These are phyloP conservation scores for Drosophila ironensis DNA, from an alignment of 1,140 invertebrate species.

Conservation along the genomic window DNA sequence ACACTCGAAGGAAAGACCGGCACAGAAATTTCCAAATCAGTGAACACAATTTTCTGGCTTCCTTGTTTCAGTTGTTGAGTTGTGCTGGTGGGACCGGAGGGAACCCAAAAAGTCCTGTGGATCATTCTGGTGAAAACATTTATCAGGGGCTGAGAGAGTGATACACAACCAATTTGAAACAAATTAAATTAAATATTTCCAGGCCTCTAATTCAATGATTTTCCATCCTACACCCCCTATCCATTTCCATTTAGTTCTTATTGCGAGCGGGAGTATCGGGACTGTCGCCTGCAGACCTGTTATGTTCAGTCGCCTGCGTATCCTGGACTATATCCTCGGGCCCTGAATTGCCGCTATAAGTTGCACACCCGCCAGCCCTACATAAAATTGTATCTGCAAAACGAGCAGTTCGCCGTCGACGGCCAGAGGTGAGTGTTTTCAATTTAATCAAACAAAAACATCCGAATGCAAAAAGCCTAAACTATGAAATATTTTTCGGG, in stretches of 20 bases:
- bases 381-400: slow-evolving; percentile 95
- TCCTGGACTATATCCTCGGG: slow-evolving; percentile 94
- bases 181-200: slow-evolving; percentile 64
- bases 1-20: neutral
- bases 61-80: slow-evolving; percentile 48
- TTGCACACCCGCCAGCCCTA: slow-evolving; percentile 93
- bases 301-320: slow-evolving; percentile 96
- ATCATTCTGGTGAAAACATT: slow-evolving; percentile 52
- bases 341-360: slow-evolving; percentile 94
- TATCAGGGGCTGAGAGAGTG: slow-evolving; percentile 25
- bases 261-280: slow-evolving; percentile 92
- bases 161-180: slow-evolving; percentile 42
- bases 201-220: slow-evolving; percentile 40
- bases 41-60: slow-evolving; percentile 79
- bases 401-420: slow-evolving; percentile 96
- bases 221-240: neutral
- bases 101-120: slow-evolving; percentile 41
- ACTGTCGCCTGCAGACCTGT: slow-evolving; percentile 93
- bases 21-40: slow-evolving; percentile 67
- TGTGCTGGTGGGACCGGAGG: no score
- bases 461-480: no score
- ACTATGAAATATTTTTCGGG: no score
- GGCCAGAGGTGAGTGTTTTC: slow-evolving; percentile 86
- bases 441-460: neutral
- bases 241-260: slow-evolving; percentile 87